Base-by-base conservation (phyloP, 2,113 vertebrate species). In the Anoura caudifer region DNA sequence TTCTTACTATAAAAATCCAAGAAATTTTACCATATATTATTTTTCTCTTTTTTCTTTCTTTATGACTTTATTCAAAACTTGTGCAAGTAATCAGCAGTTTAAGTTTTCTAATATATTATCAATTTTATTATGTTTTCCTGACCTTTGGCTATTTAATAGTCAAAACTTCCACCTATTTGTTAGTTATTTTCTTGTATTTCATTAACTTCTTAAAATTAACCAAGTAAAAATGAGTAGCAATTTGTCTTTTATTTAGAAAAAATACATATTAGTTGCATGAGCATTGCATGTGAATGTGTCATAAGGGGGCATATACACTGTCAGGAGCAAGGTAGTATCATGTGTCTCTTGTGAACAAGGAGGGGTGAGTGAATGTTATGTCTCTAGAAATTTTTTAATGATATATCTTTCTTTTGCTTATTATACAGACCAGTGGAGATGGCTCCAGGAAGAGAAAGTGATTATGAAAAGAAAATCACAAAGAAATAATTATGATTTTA, bases 1-100 rank as follows among this genome's bases (percentile, higher is more conserved):
- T 95, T 96, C 94, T 94, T 91, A 86, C 85, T 65, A 91, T 92
- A 86, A 94, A 95, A 97, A 72, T 76, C 28, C 20, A 94, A 75
- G 36, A 85, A 43, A 45, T 90, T 82, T 95, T 80, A 28, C 22
- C 15, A 1, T 31, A 5, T 59, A 20, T 17, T 28, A 61, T 26
- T 80, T 52, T 92, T 79, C 20, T 88, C 38, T 88, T 45, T 77
- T 73, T 82, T 93, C 47, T 86, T 36, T 72, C 41, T 73, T 69
- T 63, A 65, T 15, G 20, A 72, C 82, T 97, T 92, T 77, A 83
- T 92, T 82, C n/a, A 56, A 91, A 95, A 92, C 43, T 65, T 47
- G 5, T 56, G 26, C 31, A 95, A 95, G 54, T 79, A 72, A 61
- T 59, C 56, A 45, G 13, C 22, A 67, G 61, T 59, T 75, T 47